phyloP scores from a whole-genome alignment of 2,797 vertebrate species.

The Urosaurus nigricauda region DNA sequence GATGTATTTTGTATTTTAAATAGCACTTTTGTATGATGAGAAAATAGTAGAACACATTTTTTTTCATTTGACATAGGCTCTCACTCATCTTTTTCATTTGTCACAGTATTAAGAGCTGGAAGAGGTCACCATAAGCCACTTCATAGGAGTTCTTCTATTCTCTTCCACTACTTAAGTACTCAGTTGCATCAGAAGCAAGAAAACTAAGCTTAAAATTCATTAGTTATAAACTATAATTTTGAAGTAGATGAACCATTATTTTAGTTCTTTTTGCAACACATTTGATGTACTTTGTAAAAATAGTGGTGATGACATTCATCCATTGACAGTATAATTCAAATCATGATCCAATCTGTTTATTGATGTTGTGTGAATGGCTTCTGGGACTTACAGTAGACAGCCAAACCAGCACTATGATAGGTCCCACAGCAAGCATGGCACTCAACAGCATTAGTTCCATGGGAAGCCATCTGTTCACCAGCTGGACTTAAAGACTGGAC shows the following conservation, averaged over 20 bases:
- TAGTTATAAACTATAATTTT: background rate
- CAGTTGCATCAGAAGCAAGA: background rate
- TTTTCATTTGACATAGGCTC: slow-evolving; percentile 38
- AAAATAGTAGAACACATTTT: slow-evolving; percentile 47
- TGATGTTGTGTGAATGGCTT: background rate
- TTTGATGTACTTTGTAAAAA: background rate
- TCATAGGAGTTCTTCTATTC: background rate
- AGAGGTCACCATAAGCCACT: slow-evolving; percentile 40
- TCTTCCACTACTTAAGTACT: slow-evolving; percentile 24
- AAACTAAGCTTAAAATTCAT: background rate
- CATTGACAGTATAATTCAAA: background rate
- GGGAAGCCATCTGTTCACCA: background rate
- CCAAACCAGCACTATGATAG: background rate
- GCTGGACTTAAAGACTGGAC: background rate
- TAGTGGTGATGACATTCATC: background rate
- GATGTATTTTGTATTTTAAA: background rate
- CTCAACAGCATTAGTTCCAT: background rate
- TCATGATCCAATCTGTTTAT: background rate
- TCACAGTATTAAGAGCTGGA: slow-evolving; percentile 13
- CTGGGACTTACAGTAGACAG: background rate
- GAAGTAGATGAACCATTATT: background rate
- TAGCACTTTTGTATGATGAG: slow-evolving; percentile 34
- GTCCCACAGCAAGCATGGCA: background rate
- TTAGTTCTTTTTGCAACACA: background rate
- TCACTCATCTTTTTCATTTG: slow-evolving; percentile 47